Base-by-base conservation (phyloP, 1,140 invertebrate species). In the Geopemphigus sp. region DNA sequence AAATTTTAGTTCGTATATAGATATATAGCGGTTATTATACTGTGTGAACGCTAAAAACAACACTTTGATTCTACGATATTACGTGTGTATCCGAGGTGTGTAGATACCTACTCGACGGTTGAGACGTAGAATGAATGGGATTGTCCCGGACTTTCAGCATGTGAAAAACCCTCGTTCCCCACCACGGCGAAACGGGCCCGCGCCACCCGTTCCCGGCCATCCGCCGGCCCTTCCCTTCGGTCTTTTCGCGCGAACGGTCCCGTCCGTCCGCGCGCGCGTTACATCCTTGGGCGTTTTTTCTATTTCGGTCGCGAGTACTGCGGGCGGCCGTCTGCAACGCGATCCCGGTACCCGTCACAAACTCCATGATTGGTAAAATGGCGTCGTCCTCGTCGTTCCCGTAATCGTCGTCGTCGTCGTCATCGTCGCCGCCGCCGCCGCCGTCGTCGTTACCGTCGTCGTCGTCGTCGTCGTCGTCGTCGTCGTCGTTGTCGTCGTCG, bases 341-440 rank as follows among this genome's bases (percentile, higher is more conserved):
- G 74, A 78, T 78, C 74, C 74, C 56, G 56, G 57, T 78, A 39
- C 74, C 56, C 57, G 56, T 78, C 54, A 17, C 56, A 32, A 78
- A 78, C 74, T 78, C 74, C 74, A 78, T 78, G 74, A 78, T 78
- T 78, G 74, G 74, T 78, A 57, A 78, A 78, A 76, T 17, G 72
- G 2, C 24, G 72, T 10, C 47, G 32, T 39, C 32, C n/a, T n/a
- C n/a, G n/a, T n/a, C n/a, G n/a, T n/a, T n/a, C n/a, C n/a, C n/a
- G n/a, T n/a, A n/a, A 8, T 39, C 32, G 32, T 39, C 32, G 32
- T 39, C 32, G 32, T 39, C 32, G 32, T 39, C 32, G 3, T 3
- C 8, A 3, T n/a, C 57, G 22, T 22, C 32, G 17, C 32, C 32
- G 32, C 8, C 17, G 53, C 26, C 53, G 22, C 39, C 74, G 47